Evolutionary conservation across 2,113 vertebrate genomes (phyloP).

Genomic region (Myiagra hebetior): DNA sequence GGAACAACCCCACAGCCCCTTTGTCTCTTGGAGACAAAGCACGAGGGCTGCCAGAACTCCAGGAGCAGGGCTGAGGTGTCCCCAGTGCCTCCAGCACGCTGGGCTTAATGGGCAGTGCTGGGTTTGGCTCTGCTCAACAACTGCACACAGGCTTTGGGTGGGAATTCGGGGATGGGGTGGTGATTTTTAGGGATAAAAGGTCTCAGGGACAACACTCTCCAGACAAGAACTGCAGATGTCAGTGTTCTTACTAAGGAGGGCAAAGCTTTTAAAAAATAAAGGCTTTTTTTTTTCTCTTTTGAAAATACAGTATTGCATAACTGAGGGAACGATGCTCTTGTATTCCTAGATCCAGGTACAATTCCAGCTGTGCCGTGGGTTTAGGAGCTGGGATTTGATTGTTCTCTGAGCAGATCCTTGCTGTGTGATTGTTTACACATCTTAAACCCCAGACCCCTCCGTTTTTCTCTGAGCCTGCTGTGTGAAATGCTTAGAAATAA

Average conservation of each 20-base stretch:
- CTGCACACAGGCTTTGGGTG: not conserved
- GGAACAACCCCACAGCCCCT: not conserved
- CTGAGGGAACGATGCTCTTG: not conserved
- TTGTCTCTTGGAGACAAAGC: conserved; percentile 71
- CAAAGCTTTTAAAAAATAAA: not conserved
- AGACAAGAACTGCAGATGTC: not conserved
- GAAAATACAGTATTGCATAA: not conserved
- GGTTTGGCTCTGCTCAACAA: not conserved
- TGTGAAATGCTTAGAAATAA: not conserved
- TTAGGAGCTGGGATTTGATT: not conserved
- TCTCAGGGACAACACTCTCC: not conserved
- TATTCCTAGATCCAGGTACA: not conserved
- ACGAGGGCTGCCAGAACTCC: conserved; percentile 16
- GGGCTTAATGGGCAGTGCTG: not conserved
- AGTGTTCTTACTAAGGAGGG: not conserved
- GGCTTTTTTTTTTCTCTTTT: not conserved
- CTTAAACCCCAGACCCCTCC: not conserved
- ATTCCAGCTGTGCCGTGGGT: not conserved
- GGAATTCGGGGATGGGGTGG: not conserved
- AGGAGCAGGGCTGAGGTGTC: not conserved
- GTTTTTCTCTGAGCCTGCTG: not conserved
- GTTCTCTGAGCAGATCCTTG: not conserved
- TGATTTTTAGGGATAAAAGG: not conserved
- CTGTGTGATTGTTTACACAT: not conserved
- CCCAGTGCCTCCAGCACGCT: not conserved